Conservation (phyloP, 2,888 invertebrate species). For the Drosophila quinaria region DNA sequence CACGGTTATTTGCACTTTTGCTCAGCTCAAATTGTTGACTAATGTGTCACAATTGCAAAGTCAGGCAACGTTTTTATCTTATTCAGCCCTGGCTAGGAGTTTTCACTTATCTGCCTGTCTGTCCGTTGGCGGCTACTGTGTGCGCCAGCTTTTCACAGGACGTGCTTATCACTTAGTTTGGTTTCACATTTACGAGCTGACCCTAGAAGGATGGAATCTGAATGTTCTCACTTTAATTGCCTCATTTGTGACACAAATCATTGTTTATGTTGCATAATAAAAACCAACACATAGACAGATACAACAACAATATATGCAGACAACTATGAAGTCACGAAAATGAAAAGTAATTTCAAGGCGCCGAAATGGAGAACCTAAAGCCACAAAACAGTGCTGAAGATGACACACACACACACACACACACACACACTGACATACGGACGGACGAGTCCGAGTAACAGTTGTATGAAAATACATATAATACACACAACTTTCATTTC, state of each 20-base stretch:
- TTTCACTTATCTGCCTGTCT: conserved; percentile 56
- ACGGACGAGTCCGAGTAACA: conserved; percentile 60
- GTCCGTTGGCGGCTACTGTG: neutral
- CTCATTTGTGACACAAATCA: conserved; percentile 58
- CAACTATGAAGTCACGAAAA: conserved; percentile 69
- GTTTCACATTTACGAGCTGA: conserved; percentile 31
- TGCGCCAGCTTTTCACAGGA: conserved; percentile 38
- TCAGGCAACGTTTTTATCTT: conserved; percentile 60
- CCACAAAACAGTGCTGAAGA: conserved; percentile 39
- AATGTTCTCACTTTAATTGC: conserved; percentile 45
- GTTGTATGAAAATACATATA: conserved; percentile 77
- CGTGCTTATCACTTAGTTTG: conserved; percentile 63
- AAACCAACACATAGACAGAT: conserved; percentile 31
- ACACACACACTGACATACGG: conserved; percentile 12
- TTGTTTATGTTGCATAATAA: conserved; percentile 69
- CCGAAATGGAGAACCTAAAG: conserved; percentile 25
- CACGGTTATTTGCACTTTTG: conserved; percentile 83
- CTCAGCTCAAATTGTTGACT: conserved; percentile 83
- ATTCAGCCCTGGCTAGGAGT: conserved; percentile 35
- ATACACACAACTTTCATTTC: conserved; percentile 78
- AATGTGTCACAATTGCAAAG: conserved; percentile 83
- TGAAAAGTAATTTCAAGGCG: conserved; percentile 78
- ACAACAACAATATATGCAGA: conserved; percentile 23
- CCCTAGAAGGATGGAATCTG: conserved; percentile 9
- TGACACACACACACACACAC: conserved; percentile 40